Conservation (phyloP, 53 echinoderm and acorn worm species). For the Echinometra lucunter region DNA sequence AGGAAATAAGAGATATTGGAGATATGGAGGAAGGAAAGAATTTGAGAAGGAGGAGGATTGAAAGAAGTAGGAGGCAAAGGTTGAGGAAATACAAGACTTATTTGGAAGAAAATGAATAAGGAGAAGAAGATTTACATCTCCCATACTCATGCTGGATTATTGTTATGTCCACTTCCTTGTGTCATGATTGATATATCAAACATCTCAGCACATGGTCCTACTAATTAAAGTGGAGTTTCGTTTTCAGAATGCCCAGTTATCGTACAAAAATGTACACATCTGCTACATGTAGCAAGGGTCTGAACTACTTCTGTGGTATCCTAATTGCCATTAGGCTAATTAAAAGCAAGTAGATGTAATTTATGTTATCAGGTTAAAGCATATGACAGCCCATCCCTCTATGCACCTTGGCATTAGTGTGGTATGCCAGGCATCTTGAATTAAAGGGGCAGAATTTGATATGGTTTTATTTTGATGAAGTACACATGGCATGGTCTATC, state of each 20-base stretch:
- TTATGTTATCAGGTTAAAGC: conserved; percentile 30
- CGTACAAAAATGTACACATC: background rate
- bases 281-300: no score
- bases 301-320: background rate
- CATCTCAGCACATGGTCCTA: background rate
- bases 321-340: conserved; percentile 20
- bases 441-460: no score
- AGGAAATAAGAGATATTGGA: background rate
- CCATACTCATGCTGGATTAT: background rate
- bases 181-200: background rate
- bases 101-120: background rate
- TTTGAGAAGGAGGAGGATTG: no score
- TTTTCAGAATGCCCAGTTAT: background rate
- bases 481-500: background rate
- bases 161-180: background rate
- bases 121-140: background rate
- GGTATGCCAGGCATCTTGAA: background rate
- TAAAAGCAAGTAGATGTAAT: conserved; percentile 15
- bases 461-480: background rate
- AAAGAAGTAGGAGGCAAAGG: background rate
- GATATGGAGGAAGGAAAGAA: background rate
- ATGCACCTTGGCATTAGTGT: background rate
- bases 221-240: background rate
- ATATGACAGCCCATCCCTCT: background rate
- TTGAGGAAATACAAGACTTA: background rate